Percentiles rank a stretch among this genome's conserved stretches.
These are phyloP conservation scores for Neopelma chrysocephalum DNA, from an alignment of 2,797 vertebrate species.

Conservation along the genomic window DNA sequence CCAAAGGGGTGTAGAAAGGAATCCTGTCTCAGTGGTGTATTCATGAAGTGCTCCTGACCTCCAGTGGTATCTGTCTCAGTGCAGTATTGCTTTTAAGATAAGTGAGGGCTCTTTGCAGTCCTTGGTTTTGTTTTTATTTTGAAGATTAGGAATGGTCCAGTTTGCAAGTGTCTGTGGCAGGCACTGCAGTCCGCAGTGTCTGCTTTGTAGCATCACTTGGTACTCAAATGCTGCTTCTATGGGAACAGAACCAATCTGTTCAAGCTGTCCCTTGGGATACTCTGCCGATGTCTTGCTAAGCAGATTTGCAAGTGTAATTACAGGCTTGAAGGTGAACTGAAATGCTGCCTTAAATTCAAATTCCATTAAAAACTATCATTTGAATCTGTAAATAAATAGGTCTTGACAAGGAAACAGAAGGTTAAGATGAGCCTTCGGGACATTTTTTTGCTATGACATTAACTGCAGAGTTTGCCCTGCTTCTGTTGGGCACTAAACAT, in stretches of 20 bases:
- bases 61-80: conserved; percentile 12
- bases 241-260: background rate
- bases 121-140: background rate
- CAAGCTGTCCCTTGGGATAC: background rate
- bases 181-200: background rate
- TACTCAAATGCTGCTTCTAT: background rate
- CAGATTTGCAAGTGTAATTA: conserved; percentile 22
- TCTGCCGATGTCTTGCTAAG: background rate
- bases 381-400: background rate
- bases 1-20: background rate
- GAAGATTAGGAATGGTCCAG: background rate
- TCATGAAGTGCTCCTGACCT: conserved; percentile 45
- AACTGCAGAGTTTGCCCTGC: background rate
- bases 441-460: background rate
- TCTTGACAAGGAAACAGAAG: background rate
- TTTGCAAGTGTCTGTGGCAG: background rate
- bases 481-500: background rate
- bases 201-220: background rate
- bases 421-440: background rate
- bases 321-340: conserved; percentile 2
- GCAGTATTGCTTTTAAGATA: background rate
- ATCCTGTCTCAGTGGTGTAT: background rate
- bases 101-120: background rate
- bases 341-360: conserved; percentile 30
- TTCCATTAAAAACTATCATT: background rate